These are phyloP conservation scores for Scaptomyza hsui DNA, from an alignment of 1,140 invertebrate species.

Conservation along the genomic window DNA sequence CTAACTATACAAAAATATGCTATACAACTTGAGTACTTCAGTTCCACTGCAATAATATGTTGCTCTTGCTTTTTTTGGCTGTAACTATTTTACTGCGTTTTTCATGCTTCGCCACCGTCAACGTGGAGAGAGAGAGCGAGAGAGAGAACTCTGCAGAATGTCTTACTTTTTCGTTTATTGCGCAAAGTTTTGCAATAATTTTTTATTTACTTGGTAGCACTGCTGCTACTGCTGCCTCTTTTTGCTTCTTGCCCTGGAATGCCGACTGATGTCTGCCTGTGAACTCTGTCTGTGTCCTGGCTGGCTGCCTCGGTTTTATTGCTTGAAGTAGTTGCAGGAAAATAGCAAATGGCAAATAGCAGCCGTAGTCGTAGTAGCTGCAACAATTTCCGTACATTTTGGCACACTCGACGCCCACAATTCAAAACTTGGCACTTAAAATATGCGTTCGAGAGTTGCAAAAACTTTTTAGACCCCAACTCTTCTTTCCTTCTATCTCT, in stretches of 20 bases:
- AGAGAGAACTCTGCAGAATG: slow-evolving; percentile 53
- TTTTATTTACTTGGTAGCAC: slow-evolving; percentile 71
- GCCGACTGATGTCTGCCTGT: slow-evolving; percentile 11
- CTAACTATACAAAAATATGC: slow-evolving; percentile 17
- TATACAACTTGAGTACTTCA: slow-evolving; percentile 17
- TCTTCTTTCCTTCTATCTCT: slow-evolving; percentile 1
- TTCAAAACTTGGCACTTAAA: slow-evolving; percentile 74
- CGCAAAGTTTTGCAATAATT: slow-evolving; percentile 79
- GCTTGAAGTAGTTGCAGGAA: slow-evolving; percentile 52
- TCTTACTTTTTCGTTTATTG: slow-evolving; percentile 81
- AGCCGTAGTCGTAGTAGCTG: slow-evolving; percentile 44
- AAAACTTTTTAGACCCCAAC: slow-evolving; percentile 21
- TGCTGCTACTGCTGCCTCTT: slow-evolving; percentile 16
- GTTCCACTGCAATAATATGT: slow-evolving; percentile 34
- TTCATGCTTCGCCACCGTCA: slow-evolving; percentile 66
- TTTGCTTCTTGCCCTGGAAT: slow-evolving; percentile 2
- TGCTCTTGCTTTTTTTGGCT: slow-evolving; percentile 31
- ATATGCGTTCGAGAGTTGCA: slow-evolving; percentile 61
- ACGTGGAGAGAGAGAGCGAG: no score
- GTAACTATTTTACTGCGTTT: slow-evolving; percentile 75
- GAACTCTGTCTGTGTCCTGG: slow-evolving; percentile 6
- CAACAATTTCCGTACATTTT: slow-evolving; percentile 70
- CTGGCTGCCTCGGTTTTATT: slow-evolving; percentile 52
- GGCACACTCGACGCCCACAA: slow-evolving; percentile 45
- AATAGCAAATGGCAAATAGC: slow-evolving; percentile 66